Conservation (phyloP, 2,888 invertebrate species). For the Bursaphelenchus okinawaensis region DNA sequence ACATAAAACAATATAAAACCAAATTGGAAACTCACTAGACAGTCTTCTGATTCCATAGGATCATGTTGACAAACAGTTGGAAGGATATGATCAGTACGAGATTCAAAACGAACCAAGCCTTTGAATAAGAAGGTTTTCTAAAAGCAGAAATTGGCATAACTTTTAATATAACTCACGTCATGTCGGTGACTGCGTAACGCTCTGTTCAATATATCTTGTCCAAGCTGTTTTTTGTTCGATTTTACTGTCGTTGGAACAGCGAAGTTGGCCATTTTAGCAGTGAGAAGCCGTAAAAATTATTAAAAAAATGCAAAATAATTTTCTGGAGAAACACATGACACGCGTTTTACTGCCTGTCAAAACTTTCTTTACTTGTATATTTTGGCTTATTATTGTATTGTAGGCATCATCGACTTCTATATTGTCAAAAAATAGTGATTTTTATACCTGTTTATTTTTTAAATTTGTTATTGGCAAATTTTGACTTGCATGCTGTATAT, state of each 20-base stretch:
- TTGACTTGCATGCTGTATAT: too few species aligned
- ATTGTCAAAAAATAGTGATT: too few species aligned
- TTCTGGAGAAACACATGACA: too few species aligned
- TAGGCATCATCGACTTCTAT: too few species aligned
- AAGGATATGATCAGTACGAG: constrained; percentile 38
- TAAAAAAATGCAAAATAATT: too few species aligned
- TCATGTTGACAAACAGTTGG: constrained; percentile 35
- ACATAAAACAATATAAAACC: constrained; percentile 11
- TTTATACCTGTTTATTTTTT: too few species aligned
- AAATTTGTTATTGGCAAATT: too few species aligned
- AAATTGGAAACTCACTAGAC: constrained; percentile 25
- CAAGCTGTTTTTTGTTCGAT: background rate
- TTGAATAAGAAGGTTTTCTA: constrained; percentile 18
- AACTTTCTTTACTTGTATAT: too few species aligned
- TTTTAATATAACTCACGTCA: background rate
- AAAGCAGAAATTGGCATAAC: background rate
- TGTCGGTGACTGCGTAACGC: background rate
- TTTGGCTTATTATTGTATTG: too few species aligned
- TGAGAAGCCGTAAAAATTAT: too few species aligned
- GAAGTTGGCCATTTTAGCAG: background rate
- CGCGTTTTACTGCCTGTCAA: too few species aligned
- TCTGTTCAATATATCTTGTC: background rate
- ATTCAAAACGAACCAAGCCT: constrained; percentile 22
- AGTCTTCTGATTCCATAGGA: constrained; percentile 13
- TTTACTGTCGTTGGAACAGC: background rate